A percentile compares a stretch with the other conserved stretches of the same genome.
phyloP scores from a whole-genome alignment of 1,140 invertebrate species.

The Procambarus clarkii region DNA sequence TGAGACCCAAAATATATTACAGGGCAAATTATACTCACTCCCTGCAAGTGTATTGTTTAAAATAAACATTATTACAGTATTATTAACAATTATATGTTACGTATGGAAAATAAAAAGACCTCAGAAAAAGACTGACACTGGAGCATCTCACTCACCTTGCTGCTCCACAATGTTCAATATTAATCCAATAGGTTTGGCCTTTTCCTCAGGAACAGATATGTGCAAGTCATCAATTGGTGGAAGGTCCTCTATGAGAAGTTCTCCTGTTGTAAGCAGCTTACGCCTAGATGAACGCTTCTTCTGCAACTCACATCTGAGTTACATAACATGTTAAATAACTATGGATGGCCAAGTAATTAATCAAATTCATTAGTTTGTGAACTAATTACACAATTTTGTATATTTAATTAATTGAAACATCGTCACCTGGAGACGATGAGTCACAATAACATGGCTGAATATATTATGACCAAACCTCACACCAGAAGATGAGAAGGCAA shows the following conservation, averaged over 20 bases:
- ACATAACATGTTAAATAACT: background rate
- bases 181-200: conserved; percentile 85
- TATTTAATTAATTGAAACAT: too few species aligned
- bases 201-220: conserved; percentile 85
- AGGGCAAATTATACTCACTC: background rate
- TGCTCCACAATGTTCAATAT: conserved; percentile 84
- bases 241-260: conserved; percentile 81
- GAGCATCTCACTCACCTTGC: conserved; percentile 49
- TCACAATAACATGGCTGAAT: too few species aligned
- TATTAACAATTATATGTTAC: background rate
- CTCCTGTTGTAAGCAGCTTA: conserved; percentile 54
- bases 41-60: background rate
- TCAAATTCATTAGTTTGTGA: too few species aligned
- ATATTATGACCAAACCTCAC: too few species aligned
- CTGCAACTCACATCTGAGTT: background rate
- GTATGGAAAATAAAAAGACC: too few species aligned
- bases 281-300: background rate
- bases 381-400: too few species aligned
- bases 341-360: too few species aligned
- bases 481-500: too few species aligned
- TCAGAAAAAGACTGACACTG: background rate
- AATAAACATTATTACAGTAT: background rate
- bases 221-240: conserved; percentile 89
- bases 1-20: too few species aligned
- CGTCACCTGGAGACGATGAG: too few species aligned